Evolutionary conservation across 64 coral and sea anemone genomes (phyloP).

Genomic region (Astreopora myriophthalma): DNA sequence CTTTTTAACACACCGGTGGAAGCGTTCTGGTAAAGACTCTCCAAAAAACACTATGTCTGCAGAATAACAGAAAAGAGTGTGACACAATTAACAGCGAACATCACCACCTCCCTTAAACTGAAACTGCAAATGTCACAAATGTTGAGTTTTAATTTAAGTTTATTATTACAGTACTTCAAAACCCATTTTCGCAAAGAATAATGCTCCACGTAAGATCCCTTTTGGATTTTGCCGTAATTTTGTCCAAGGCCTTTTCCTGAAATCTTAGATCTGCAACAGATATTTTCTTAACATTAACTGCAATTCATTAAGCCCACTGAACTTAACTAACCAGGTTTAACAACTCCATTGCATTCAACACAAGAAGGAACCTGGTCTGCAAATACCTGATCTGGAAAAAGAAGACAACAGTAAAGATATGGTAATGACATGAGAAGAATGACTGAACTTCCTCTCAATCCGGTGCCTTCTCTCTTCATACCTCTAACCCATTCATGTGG

Average conservation of each 20-base stretch:
- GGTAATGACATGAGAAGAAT: background rate
- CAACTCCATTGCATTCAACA: conserved; percentile 78
- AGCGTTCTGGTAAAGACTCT: conserved; percentile 84
- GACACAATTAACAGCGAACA: background rate
- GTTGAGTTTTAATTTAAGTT: too few relatives aligned
- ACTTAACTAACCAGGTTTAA: conserved; percentile 92
- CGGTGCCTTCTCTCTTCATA: background rate
- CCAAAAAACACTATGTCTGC: conserved; percentile 99
- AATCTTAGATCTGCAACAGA: too few relatives aligned
- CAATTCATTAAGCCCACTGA: too few relatives aligned
- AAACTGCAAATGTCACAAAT: too few relatives aligned
- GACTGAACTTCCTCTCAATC: too few relatives aligned
- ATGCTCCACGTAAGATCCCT: too few relatives aligned
- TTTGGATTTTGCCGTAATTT: too few relatives aligned
- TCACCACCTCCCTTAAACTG: background rate
- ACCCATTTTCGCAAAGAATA: too few relatives aligned
- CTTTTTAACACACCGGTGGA: conserved; percentile 51
- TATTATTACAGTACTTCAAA: too few relatives aligned
- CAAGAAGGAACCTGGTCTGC: conserved; percentile 87
- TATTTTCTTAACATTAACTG: too few relatives aligned
- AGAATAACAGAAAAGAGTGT: background rate
- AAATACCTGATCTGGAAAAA: conserved; percentile 85
- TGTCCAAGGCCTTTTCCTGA: too few relatives aligned
- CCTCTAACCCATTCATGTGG: conserved; percentile 80
- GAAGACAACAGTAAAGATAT: background rate